These are phyloP conservation scores for Acropternis orthonyx DNA, from an alignment of 2,797 vertebrate species.

Conservation along the genomic window DNA sequence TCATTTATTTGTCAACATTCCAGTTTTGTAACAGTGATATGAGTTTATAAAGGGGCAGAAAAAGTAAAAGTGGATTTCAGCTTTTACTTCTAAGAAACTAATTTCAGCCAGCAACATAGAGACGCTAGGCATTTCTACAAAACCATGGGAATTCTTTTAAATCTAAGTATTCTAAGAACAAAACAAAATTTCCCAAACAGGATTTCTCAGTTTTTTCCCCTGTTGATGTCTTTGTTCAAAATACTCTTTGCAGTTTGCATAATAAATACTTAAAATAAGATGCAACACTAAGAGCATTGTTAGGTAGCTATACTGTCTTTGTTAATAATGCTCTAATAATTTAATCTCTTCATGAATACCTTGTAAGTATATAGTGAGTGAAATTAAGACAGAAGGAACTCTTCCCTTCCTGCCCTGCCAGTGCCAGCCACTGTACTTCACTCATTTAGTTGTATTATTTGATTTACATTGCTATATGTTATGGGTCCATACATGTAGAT, in stretches of 20 bases:
- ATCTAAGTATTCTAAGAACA: not conserved
- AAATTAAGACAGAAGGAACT: not conserved
- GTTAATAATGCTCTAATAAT: not conserved
- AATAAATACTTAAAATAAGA: not conserved
- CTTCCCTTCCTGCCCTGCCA: not conserved
- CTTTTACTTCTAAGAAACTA: not conserved
- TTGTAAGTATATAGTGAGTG: not conserved
- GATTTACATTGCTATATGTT: not conserved
- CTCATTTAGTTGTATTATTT: not conserved
- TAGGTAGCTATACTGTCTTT: not conserved
- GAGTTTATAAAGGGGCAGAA: not conserved
- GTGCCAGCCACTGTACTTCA: not conserved
- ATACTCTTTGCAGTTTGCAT: not conserved
- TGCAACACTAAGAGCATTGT: not conserved
- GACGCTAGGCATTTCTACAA: not conserved
- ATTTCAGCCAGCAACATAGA: not conserved
- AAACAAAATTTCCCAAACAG: not conserved
- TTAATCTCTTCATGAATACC: not conserved
- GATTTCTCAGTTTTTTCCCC: not conserved
- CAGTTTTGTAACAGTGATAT: not conserved
- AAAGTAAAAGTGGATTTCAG: not conserved
- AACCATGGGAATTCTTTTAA: not conserved
- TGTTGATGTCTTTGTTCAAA: not conserved
- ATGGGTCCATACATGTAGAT: not conserved
- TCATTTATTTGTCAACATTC: not conserved